Evolutionary conservation across 2,113 vertebrate species (phyloP).

Genomic region (Tapirus terrestris): DNA sequence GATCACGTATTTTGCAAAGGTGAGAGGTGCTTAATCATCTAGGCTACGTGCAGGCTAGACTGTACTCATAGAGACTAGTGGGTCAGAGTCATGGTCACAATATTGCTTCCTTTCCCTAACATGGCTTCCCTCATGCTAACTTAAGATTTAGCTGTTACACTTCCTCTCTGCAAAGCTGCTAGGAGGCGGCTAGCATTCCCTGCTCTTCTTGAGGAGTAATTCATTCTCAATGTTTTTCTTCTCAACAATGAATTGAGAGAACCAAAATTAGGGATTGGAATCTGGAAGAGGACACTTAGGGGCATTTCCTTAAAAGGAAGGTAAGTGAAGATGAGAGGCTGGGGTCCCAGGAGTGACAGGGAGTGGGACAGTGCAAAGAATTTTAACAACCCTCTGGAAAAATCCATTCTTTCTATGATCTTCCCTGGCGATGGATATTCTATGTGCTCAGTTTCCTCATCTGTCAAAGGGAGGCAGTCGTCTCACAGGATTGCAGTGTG

Average conservation of each 20-base stretch:
- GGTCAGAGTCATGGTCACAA: too few species aligned
- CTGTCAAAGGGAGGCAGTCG: not conserved
- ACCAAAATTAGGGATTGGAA: not conserved
- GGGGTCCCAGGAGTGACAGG: not conserved
- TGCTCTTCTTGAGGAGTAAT: not conserved
- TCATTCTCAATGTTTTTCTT: not conserved
- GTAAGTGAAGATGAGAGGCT: not conserved
- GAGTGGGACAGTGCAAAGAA: not conserved
- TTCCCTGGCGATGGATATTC: not conserved
- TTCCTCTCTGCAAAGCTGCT: not conserved
- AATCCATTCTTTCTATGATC: not conserved
- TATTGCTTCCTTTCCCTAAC: too few species aligned
- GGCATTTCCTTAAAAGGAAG: not conserved
- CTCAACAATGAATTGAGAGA: not conserved
- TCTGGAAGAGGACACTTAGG: not conserved
- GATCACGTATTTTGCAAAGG: too few species aligned
- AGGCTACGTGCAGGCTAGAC: too few species aligned
- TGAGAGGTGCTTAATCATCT: too few species aligned
- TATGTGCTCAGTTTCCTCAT: not conserved
- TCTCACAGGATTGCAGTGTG: not conserved
- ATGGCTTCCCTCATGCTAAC: too few species aligned
- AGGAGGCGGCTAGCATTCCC: accelerated
- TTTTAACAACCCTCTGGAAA: not conserved
- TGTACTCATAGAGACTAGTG: too few species aligned
- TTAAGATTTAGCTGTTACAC: too few species aligned